A percentile compares a stretch with the other conserved stretches of the same genome.
These are phyloP conservation scores for Andrena fulva DNA, from an alignment of 2,888 invertebrate genomes.

Conservation along the genomic window DNA sequence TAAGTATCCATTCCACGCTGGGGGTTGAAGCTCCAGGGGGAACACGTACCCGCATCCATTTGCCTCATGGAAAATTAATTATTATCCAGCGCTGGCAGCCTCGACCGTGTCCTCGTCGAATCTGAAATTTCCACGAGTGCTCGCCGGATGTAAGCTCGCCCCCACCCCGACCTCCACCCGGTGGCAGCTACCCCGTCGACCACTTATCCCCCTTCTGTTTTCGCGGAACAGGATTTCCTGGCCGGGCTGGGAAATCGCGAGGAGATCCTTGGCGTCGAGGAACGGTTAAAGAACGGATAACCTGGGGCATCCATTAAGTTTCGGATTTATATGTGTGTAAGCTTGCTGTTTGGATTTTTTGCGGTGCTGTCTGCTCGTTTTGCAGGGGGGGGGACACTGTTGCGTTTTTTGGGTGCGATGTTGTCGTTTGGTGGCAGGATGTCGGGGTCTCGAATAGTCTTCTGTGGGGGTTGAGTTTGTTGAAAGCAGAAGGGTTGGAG, in stretches of 20 bases:
- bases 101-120: constrained; percentile 24
- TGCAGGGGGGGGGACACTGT: too few relatives aligned
- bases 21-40: neutral
- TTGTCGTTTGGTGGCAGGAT: too few relatives aligned
- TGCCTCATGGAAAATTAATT: constrained; percentile 60
- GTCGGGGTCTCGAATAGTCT: too few relatives aligned
- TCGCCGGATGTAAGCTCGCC: constrained; percentile 2
- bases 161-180: neutral
- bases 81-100: constrained; percentile 25
- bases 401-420: too few relatives aligned
- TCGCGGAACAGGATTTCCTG: constrained; percentile 15
- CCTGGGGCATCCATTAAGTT: neutral
- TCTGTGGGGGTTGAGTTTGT: too few relatives aligned
- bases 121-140: constrained; percentile 34
- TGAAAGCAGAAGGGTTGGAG: too few relatives aligned
- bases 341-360: neutral
- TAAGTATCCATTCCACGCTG: constrained; percentile 11
- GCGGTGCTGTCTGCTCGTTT: too few relatives aligned
- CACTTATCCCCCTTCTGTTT: constrained; percentile 24
- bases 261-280: too few relatives aligned
- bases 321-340: too few relatives aligned
- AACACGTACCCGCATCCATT: constrained; percentile 55
- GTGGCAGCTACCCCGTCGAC: constrained; percentile 6
- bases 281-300: neutral
- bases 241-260: neutral